Conservation (phyloP, 2,888 invertebrate species). For the Perizoma affinitatum region DNA sequence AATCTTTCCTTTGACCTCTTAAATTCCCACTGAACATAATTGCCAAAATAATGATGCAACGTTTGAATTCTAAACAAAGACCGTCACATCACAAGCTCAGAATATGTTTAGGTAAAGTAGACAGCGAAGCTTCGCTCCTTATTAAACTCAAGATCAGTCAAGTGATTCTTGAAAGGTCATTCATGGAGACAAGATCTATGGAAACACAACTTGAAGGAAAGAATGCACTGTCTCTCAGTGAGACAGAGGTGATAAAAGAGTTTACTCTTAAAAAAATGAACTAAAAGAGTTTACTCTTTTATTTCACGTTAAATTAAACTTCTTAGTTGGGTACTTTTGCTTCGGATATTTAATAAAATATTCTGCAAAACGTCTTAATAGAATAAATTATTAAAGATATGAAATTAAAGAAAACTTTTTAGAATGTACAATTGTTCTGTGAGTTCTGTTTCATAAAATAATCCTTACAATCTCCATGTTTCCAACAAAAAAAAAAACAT, state of each 20-base stretch:
- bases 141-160: conserved; percentile 74
- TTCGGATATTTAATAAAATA: conserved; percentile 38
- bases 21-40: conserved; percentile 32
- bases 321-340: conserved; percentile 25
- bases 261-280: no score
- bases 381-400: not conserved
- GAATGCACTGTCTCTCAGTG: no score
- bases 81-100: conserved; percentile 53
- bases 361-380: conserved; percentile 1
- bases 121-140: conserved; percentile 66
- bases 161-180: conserved; percentile 70
- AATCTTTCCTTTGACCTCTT: conserved; percentile 19
- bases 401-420: no score
- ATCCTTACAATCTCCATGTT: no score
- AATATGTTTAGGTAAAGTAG: conserved; percentile 42
- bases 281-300: no score
- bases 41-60: conserved; percentile 18
- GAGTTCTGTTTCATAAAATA: no score
- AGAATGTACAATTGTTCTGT: no score
- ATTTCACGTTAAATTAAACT: not conserved
- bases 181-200: conserved; percentile 63
- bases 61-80: conserved; percentile 41
- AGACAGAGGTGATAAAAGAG: no score
- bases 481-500: not conserved
- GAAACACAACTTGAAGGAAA: conserved; percentile 54